Evolutionary conservation across 2,113 vertebrate species (phyloP).

Genomic region (Parus major): DNA sequence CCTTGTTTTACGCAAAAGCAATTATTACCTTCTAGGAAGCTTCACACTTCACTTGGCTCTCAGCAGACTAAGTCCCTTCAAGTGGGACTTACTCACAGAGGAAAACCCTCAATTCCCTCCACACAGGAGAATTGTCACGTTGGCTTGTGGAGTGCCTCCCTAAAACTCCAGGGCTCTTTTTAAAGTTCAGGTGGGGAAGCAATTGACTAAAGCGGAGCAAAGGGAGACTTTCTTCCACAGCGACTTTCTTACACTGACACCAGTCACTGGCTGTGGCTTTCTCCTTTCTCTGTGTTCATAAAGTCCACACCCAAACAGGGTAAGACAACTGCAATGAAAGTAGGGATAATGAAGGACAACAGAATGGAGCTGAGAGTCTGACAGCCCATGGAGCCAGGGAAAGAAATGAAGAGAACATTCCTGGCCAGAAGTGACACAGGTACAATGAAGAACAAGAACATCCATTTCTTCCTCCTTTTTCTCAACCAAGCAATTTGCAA

Average conservation of each 20-base stretch:
- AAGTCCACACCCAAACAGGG: neutral
- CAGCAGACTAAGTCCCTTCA: neutral
- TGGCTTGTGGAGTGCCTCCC: neutral
- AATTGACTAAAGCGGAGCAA: neutral
- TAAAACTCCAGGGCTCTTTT: neutral
- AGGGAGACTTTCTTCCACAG: neutral
- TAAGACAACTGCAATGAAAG: neutral
- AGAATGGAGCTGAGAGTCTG: neutral
- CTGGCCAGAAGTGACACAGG: neutral
- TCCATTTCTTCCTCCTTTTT: neutral
- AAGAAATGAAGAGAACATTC: neutral
- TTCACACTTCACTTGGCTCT: neutral
- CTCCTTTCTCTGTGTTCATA: neutral
- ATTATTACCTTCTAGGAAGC: conserved; percentile 3
- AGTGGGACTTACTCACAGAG: neutral
- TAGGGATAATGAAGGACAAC: neutral
- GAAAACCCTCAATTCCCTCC: neutral
- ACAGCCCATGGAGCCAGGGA: neutral
- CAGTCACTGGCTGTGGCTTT: neutral
- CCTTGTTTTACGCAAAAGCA: neutral
- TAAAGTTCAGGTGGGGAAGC: neutral
- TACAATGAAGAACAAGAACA: neutral
- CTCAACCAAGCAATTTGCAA: neutral
- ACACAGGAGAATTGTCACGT: neutral
- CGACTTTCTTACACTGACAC: neutral